Conservation (phyloP, 2,113 vertebrate genomes). For the Hassar affinis region DNA sequence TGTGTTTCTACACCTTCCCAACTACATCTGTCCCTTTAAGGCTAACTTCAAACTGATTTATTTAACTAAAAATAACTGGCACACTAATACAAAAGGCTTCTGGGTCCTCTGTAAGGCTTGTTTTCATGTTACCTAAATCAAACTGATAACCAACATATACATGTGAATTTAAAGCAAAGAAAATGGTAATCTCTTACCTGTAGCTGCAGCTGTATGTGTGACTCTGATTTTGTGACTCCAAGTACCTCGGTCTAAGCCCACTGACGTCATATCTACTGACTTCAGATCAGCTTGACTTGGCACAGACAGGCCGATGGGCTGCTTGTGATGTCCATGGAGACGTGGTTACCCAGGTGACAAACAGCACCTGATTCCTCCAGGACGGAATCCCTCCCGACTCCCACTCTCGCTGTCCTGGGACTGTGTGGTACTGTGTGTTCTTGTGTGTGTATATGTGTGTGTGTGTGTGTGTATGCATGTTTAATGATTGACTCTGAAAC, state of each 20-base stretch:
- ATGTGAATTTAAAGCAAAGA: not conserved
- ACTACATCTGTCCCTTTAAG: not conserved
- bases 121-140: not conserved
- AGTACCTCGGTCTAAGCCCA: not conserved
- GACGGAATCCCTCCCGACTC: constrained; percentile 32
- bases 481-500: constrained; percentile 54
- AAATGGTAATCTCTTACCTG: constrained; percentile 24
- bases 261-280: constrained; percentile 26
- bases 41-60: not conserved
- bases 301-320: constrained; percentile 22
- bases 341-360: constrained; percentile 46
- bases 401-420: constrained; percentile 24
- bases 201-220: not conserved
- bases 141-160: not conserved
- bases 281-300: constrained; percentile 41
- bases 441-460: constrained; percentile 3
- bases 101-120: not conserved
- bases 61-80: not conserved
- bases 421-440: constrained; percentile 25
- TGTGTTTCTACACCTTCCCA: not conserved
- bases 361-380: constrained; percentile 52
- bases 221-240: constrained; percentile 9
- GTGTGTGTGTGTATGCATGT: constrained; percentile 9
- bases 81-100: not conserved
- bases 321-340: constrained; percentile 49